Evolutionary conservation across 2,888 invertebrate species (phyloP), one percentile per base, ranked within the genome.

Genomic region (Julus scandinavius): DNA sequence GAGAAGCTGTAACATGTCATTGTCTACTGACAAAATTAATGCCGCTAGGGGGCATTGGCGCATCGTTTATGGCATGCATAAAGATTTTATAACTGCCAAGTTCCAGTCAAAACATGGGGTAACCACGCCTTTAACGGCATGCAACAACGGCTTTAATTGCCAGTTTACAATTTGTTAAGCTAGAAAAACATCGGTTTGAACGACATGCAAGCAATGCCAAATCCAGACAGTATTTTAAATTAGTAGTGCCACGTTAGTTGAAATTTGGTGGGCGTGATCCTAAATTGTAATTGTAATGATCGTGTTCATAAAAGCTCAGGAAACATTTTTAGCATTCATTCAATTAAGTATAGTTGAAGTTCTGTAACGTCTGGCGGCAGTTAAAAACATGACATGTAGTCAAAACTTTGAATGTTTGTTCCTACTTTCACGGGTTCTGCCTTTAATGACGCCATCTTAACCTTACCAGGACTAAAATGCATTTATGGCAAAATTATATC

Each of bases 1-100:
- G 72, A 1, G 72, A 72, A 72, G 29, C 38, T 50, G 13, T 17
- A 50, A 29, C 38, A 15, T 85, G 38, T 29, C 41, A 45, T 4
- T 58, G 58, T 4, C 15, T 1, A n/a, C 58, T 6, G n/a, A 63
- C 29, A 72, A 29, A 72, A 72, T 29, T 6, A 72, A 11, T 29
- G 72, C 11, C 72, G 72, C 72, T 72, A 72, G 72, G 29, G 72
- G 72, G 72, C 72, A 29, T 72, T 72, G 72, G 29, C 72, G 29
- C 9, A 0, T 72, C 29, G 7, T 72, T 72, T 29, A 29, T 20
- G 29, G 72, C 72, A 29, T 72, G 29, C 3, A 72, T 72, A 72
- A 72, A 72, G 11, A 72, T 9, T 20, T 29, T 11, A 29, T 72
- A 72, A 72, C 20, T 29, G 29, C 29, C 29, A 72, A 72, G 20